Evolutionary conservation across 2,888 invertebrate species (phyloP).

Genomic region (Morinoia aosen): DNA sequence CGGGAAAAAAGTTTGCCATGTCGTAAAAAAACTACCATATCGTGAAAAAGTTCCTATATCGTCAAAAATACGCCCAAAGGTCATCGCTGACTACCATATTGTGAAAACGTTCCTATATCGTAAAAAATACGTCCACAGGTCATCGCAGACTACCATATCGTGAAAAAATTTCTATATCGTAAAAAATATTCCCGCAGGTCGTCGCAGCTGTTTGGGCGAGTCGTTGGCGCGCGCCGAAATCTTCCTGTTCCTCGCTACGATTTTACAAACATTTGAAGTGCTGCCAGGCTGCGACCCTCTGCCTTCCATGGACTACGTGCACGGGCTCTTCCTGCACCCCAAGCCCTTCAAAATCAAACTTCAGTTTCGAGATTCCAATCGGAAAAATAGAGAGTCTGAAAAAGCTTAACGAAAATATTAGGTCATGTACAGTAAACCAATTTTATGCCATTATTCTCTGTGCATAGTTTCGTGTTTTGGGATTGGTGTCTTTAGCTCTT

Average conservation of each 20-base stretch:
- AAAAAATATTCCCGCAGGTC: neutral
- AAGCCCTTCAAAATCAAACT: neutral
- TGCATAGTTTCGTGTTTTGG: neutral
- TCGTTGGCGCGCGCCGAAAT: conserved; percentile 40
- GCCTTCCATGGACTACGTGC: conserved; percentile 7
- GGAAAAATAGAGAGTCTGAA: neutral
- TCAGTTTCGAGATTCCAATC: neutral
- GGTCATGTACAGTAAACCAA: neutral
- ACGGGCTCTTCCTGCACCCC: conserved; percentile 34
- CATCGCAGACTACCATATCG: neutral
- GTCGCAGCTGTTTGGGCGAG: conserved; percentile 22
- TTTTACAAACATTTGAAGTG: conserved; percentile 1
- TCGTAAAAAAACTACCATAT: no score
- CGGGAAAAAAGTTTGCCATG: no score
- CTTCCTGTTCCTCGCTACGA: neutral
- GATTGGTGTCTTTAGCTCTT: neutral
- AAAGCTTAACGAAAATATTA: neutral
- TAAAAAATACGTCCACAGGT: neutral
- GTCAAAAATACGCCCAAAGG: no score
- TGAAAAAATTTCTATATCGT: neutral
- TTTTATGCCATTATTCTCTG: neutral
- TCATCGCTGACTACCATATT: no score
- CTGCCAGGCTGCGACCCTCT: neutral
- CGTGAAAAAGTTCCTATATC: no score
- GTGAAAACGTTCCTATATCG: no score